Base-by-base conservation (phyloP, 2,888 invertebrate species). In the Choristoneura rosaceana region DNA sequence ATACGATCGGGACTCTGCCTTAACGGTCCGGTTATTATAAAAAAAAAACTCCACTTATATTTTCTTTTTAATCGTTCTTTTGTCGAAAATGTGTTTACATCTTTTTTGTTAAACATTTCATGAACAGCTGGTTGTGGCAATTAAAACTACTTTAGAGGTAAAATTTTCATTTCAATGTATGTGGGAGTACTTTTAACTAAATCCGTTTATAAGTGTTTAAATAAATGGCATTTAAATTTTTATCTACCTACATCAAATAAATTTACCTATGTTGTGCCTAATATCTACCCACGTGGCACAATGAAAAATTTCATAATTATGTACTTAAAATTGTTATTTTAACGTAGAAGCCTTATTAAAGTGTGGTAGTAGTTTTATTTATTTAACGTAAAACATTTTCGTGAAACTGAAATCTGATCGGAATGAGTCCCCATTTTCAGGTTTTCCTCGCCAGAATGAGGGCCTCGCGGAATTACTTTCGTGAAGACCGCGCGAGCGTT, bases 1-100 rank as follows among this genome's bases (percentile, higher is more conserved):
- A 82, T 86, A 85, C 86, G 80, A 82, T 83, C 79, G 86, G 86
- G 87, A 87, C 87, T 85, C 85, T 83, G 79, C 83, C 86, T 87
- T 87, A 86, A 85, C 81, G 80, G 82, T 81, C 78, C 43, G 82
- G 82, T 84, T 45, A 45, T 52, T 38, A 7, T 38, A 38, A 38
- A 38, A 77, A 83, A 83, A 78, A 76, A 47, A 12, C 5, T 33
- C 41, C 61, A 41, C 25, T 66, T 66, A 10, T 14, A 52, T 55
- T 71, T 67, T 61, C 5, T 38, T 25, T 52, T 58, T 15, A 41
- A 43, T 15, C 41, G 50, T 60, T 41, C n/a, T 25, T 47, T 50
- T 50, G 15, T 7, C 15, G 15, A 50, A 50, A 15, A 15, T 14
- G 12, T 50, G 50, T 15, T 17, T 52, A 52, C 8, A 8, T 52